phyloP scores from a whole-genome alignment of 53 echinoderm and acorn worm species.

The Glandiceps talaboti region DNA sequence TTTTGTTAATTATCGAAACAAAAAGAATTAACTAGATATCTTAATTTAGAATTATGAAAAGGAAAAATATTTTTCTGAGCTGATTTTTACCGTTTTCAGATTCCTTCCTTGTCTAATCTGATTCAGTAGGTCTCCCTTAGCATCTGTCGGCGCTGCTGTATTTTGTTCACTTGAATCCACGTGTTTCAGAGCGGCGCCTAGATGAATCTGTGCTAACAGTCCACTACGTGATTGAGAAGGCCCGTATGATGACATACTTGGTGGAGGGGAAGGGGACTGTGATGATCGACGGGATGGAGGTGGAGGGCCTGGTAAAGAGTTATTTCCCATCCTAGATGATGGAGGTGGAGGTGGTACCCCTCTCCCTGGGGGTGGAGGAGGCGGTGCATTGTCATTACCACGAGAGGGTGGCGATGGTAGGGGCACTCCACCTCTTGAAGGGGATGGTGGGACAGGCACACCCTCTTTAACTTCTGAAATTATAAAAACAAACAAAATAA shows the following conservation, averaged over 20 bases:
- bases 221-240: constrained; percentile 31
- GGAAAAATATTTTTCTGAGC: too few relatives aligned
- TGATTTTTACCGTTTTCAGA: constrained; percentile 45
- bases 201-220: constrained; percentile 59
- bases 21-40: too few relatives aligned
- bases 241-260: constrained; percentile 25
- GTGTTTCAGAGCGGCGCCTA: constrained; percentile 44
- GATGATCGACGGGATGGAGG: constrained; percentile 16
- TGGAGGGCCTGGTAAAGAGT: constrained; percentile 27
- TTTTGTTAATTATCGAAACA: too few relatives aligned
- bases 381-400: not conserved
- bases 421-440: constrained; percentile 1
- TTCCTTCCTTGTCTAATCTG: constrained; percentile 59
- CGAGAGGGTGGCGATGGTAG: not conserved
- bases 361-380: constrained; percentile 25
- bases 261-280: constrained; percentile 32
- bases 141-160: constrained; percentile 17
- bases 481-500: too few relatives aligned
- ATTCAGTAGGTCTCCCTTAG: constrained; percentile 62
- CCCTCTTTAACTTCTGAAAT: too few relatives aligned
- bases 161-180: constrained; percentile 31
- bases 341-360: constrained; percentile 18
- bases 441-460: constrained; percentile 37
- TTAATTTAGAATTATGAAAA: too few relatives aligned
- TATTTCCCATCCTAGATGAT: constrained; percentile 15